These are phyloP conservation scores for Oikopleura vanhoeffeni DNA, from an alignment of 23 tunicate genomes.

Conservation along the genomic window DNA sequence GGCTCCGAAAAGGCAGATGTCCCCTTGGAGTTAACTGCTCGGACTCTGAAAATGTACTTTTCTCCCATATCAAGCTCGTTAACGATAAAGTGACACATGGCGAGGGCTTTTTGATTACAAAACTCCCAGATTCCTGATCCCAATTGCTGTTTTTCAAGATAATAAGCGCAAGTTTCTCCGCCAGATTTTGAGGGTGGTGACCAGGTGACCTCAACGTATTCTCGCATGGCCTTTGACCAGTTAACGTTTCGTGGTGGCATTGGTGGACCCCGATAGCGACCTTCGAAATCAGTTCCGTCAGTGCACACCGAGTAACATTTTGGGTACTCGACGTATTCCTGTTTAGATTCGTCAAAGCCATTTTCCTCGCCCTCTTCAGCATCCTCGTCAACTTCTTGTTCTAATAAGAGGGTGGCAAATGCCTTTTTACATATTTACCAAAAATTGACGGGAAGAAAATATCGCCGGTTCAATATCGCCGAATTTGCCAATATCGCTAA, in stretches of 20 bases:
- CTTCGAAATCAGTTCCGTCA: neutral
- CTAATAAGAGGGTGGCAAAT: too few relatives aligned
- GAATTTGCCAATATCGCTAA: too few relatives aligned
- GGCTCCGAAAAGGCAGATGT: slow-evolving; percentile 57
- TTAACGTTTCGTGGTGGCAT: slow-evolving; percentile 37
- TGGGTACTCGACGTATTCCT: neutral
- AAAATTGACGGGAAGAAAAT: too few relatives aligned
- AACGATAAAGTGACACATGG: slow-evolving; percentile 49
- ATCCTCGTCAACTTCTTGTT: neutral
- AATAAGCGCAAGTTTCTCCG: slow-evolving; percentile 36
- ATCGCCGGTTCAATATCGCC: too few relatives aligned
- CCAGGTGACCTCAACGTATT: slow-evolving; percentile 67
- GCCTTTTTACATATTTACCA: too few relatives aligned
- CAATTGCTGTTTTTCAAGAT: slow-evolving; percentile 31
- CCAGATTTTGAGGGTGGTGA: slow-evolving; percentile 55
- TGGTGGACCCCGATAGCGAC: slow-evolving; percentile 35
- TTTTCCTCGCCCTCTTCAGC: neutral
- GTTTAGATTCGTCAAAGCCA: neutral
- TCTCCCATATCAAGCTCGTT: slow-evolving; percentile 32
- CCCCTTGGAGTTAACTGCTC: slow-evolving; percentile 48
- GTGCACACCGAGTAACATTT: neutral
- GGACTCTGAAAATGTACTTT: slow-evolving; percentile 62
- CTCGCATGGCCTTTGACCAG: slow-evolving; percentile 47
- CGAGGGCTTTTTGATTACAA: slow-evolving; percentile 44
- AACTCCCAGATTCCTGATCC: slow-evolving; percentile 33